phyloP scores from a whole-genome alignment of 2,797 vertebrate genomes.

The Rachycentron canadum region DNA sequence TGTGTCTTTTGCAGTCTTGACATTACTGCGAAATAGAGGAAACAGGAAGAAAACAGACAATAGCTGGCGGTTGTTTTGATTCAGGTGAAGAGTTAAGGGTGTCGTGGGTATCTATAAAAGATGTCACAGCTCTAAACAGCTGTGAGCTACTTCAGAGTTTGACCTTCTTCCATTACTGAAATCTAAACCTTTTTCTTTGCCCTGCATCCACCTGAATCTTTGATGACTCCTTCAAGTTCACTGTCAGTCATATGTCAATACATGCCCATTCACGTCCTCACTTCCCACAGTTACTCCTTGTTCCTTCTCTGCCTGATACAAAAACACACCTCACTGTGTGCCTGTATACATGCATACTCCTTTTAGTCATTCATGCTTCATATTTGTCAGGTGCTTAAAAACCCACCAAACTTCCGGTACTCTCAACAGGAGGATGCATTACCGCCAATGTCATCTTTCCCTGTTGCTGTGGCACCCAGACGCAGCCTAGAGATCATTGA shows the following conservation, averaged over 20 bases:
- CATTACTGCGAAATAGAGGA: slow-evolving; percentile 54
- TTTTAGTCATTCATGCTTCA: slow-evolving; percentile 15
- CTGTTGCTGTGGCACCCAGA: slow-evolving; percentile 56
- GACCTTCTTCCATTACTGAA: slow-evolving; percentile 33
- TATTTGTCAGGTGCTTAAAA: slow-evolving; percentile 23
- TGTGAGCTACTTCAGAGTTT: slow-evolving; percentile 11
- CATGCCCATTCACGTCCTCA: slow-evolving; percentile 24
- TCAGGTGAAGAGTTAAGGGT: slow-evolving; percentile 42
- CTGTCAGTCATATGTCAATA: slow-evolving; percentile 61
- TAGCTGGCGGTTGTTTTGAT: slow-evolving; percentile 54
- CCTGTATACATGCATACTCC: background rate
- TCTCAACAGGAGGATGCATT: slow-evolving; percentile 39
- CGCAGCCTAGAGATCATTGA: slow-evolving; percentile 46
- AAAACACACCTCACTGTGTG: background rate
- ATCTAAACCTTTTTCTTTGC: slow-evolving; percentile 33
- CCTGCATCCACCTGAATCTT: slow-evolving; percentile 36
- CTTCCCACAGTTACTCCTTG: slow-evolving; percentile 19
- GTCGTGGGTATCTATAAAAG: slow-evolving; percentile 46
- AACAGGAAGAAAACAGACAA: slow-evolving; percentile 51
- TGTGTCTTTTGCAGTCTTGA: slow-evolving; percentile 53
- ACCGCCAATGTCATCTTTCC: slow-evolving; percentile 43
- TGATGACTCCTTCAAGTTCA: slow-evolving; percentile 27
- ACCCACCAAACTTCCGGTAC: slow-evolving; percentile 34
- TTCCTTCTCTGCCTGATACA: slow-evolving; percentile 20
- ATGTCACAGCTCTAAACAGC: slow-evolving; percentile 40